These are phyloP conservation scores for Chitala chitala DNA, from an alignment of 2,113 vertebrate species.

Conservation along the genomic window DNA sequence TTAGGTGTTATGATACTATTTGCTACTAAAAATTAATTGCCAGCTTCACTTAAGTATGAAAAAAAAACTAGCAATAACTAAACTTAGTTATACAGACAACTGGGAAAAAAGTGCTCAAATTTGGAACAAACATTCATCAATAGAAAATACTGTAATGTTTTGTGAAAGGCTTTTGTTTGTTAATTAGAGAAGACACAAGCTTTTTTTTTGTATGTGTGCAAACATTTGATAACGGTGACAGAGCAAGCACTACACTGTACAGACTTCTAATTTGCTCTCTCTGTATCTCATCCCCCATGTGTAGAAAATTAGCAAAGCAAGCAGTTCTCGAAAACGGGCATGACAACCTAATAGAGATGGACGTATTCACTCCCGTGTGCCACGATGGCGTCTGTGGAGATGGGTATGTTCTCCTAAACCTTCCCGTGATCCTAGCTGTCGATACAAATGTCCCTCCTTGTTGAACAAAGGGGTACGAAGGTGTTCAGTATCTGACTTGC, in stretches of 20 bases:
- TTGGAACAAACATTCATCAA: too few species aligned
- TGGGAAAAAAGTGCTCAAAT: too few species aligned
- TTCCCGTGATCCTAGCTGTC: conserved; percentile 55
- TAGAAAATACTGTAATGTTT: too few species aligned
- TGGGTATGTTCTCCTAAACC: conserved; percentile 65
- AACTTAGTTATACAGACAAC: too few species aligned
- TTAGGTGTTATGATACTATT: too few species aligned
- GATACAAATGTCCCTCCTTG: conserved; percentile 28
- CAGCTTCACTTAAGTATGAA: too few species aligned
- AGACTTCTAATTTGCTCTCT: conserved; percentile 41
- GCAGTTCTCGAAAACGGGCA: conserved; percentile 71
- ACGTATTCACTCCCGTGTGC: conserved; percentile 70
- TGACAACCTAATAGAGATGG: conserved; percentile 74
- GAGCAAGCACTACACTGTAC: too few species aligned
- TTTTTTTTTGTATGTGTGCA: not conserved
- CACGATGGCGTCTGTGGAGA: conserved; percentile 63
- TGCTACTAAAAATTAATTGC: too few species aligned
- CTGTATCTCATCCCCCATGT: conserved; percentile 56
- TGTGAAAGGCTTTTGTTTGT: too few species aligned
- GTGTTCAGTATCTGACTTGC: not conserved
- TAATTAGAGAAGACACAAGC: not conserved
- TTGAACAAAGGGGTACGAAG: not conserved
- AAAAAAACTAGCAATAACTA: too few species aligned
- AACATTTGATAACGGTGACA: not conserved
- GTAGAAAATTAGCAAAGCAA: conserved; percentile 74